These are phyloP conservation scores for Psammodynastes pulverulentus DNA, from an alignment of 2,113 vertebrate species.

Conservation along the genomic window DNA sequence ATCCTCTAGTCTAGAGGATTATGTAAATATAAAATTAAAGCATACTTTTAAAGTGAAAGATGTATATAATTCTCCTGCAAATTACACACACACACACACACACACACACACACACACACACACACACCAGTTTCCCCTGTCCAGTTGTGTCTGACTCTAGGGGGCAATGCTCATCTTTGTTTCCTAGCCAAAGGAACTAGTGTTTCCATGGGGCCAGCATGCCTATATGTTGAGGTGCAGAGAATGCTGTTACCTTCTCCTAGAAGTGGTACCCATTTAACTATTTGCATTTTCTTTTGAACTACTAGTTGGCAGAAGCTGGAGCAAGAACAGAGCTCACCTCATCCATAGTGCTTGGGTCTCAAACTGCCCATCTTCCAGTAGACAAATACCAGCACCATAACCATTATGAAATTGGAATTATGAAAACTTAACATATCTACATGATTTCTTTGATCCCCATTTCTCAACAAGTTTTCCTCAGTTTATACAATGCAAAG, in stretches of 20 bases:
- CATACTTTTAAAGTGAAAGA: not conserved
- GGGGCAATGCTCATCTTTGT: not conserved
- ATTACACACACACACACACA: no score
- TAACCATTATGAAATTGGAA: not conserved
- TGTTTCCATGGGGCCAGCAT: not conserved
- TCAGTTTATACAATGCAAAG: not conserved
- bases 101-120: no score
- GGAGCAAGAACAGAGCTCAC: not conserved
- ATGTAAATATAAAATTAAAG: not conserved
- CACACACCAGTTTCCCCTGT: no score
- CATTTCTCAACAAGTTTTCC: not conserved
- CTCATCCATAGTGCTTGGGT: not conserved
- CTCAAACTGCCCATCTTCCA: not conserved
- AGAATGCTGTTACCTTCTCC: not conserved
- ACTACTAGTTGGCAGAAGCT: not conserved
- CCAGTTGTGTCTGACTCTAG: not conserved
- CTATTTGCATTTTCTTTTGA: not conserved
- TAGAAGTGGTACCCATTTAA: not conserved
- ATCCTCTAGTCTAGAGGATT: not conserved
- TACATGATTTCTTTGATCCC: not conserved
- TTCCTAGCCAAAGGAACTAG: not conserved
- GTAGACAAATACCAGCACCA: not conserved
- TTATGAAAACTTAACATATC: not conserved
- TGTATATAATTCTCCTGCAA: not conserved
- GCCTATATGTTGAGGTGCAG: not conserved